A percentile compares a stretch with the other conserved stretches of the same genome.
Conservation (phyloP, 2,888 invertebrate species). For the Polietes domitor region DNA sequence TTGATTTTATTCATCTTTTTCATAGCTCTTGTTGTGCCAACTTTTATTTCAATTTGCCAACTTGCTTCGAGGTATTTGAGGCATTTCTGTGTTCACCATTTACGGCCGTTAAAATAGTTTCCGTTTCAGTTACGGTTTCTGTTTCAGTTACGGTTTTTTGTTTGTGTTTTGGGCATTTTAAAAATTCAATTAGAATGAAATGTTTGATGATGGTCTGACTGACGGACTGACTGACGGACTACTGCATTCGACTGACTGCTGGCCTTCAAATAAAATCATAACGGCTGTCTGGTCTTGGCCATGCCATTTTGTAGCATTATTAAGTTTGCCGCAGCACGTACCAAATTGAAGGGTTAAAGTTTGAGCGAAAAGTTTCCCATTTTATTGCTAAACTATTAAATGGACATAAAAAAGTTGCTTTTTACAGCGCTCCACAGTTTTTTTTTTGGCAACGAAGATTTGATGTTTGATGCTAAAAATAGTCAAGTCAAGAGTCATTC, state of each 20-base stretch:
- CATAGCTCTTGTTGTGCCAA: neutral
- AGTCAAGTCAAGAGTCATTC: neutral
- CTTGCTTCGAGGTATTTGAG: neutral
- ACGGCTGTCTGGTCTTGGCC: slow-evolving; percentile 2
- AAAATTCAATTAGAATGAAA: slow-evolving; percentile 59
- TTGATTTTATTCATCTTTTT: too few species aligned
- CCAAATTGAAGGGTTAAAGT: slow-evolving; percentile 34
- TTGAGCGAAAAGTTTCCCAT: slow-evolving; percentile 5
- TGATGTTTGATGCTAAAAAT: slow-evolving; percentile 1
- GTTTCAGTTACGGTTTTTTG: too few species aligned
- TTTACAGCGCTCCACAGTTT: neutral
- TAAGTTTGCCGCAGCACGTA: slow-evolving; percentile 41
- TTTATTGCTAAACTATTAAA: slow-evolving; percentile 36
- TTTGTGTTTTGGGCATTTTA: slow-evolving; percentile 34
- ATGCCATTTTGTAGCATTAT: slow-evolving; percentile 16
- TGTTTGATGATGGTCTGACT: slow-evolving; percentile 46
- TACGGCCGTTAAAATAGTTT: slow-evolving; percentile 44
- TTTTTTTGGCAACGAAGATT: neutral
- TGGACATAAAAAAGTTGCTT: slow-evolving; percentile 12
- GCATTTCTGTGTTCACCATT: slow-evolving; percentile 2
- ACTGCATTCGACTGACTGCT: neutral
- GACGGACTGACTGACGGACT: too few species aligned
- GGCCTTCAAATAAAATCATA: slow-evolving; percentile 3
- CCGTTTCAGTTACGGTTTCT: too few species aligned
- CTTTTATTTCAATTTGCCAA: neutral